Evolutionary conservation across 2,888 invertebrate genomes (phyloP).

Genomic region (Cosmorhoe ocellata): DNA sequence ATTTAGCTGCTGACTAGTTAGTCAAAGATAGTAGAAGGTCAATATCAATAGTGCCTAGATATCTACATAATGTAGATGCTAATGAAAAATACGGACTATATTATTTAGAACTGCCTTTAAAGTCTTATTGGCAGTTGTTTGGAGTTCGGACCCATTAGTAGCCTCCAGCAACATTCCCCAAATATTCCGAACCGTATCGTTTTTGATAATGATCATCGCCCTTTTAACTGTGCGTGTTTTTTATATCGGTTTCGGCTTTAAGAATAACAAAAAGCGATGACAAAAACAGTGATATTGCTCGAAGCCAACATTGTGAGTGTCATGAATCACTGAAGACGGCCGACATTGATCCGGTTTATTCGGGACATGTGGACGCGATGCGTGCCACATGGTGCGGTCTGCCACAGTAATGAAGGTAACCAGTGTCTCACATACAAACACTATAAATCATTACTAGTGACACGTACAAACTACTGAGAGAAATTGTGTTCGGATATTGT

Average conservation of each 20-base stretch:
- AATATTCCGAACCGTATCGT: slow-evolving; percentile 3
- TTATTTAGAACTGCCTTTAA: too few species aligned
- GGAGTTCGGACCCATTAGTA: too few species aligned
- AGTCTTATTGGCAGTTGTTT: too few species aligned
- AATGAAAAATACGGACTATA: too few species aligned
- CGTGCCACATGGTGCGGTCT: slow-evolving; percentile 37
- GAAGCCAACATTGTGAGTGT: slow-evolving; percentile 13
- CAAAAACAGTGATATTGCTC: slow-evolving; percentile 12
- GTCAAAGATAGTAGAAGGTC: too few species aligned
- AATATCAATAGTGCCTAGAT: too few species aligned
- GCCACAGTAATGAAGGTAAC: slow-evolving; percentile 11
- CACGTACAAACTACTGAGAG: not conserved
- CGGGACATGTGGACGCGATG: slow-evolving; percentile 48
- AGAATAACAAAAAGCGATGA: slow-evolving; percentile 15
- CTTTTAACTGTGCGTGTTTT: not conserved
- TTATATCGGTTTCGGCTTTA: not conserved
- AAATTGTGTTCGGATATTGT: not conserved
- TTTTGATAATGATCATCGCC: slow-evolving; percentile 4
- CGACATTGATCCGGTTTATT: slow-evolving; percentile 61
- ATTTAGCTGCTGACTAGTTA: too few species aligned
- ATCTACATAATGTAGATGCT: too few species aligned
- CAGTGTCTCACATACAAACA: slow-evolving; percentile 10
- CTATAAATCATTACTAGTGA: not conserved
- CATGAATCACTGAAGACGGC: slow-evolving; percentile 29
- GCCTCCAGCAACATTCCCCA: not conserved